Conservation (phyloP, 2,888 invertebrate species). For the Latrodectus elegans region DNA sequence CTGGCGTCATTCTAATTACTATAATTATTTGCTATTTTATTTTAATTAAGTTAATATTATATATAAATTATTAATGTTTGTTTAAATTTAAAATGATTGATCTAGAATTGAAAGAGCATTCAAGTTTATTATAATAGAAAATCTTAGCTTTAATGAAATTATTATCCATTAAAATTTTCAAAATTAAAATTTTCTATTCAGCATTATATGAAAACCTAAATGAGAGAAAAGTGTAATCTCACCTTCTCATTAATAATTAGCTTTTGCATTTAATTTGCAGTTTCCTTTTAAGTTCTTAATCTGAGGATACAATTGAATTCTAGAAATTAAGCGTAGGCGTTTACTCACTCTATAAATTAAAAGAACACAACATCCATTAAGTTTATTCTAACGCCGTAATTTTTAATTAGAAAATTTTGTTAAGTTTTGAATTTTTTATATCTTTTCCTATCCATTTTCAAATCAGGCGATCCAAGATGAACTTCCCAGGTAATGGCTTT, state of each 20-base stretch:
- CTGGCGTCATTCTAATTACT: no score
- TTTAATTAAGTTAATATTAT: no score
- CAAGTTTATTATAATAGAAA: no score
- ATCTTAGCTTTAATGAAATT: no score
- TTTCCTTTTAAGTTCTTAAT: neutral
- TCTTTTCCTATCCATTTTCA: conserved; percentile 32
- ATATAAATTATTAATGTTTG: no score
- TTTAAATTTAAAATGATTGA: no score
- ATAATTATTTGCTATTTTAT: no score
- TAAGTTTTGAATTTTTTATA: neutral
- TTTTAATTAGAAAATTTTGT: conserved; percentile 44
- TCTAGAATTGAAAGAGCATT: no score
- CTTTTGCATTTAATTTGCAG: neutral
- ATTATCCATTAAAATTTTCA: no score
- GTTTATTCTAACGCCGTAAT: conserved; percentile 48
- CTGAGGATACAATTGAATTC: conserved; percentile 22
- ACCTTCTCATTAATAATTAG: neutral
- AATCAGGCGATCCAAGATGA: conserved; percentile 6
- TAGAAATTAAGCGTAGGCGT: neutral
- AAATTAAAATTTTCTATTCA: no score
- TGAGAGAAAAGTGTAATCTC: no score
- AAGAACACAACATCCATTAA: conserved; percentile 35
- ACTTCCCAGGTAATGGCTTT: conserved; percentile 37
- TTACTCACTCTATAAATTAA: conserved; percentile 27
- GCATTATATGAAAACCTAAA: no score